These are phyloP conservation scores for Lithobates pipiens DNA, from an alignment of 2,797 vertebrate genomes.

Conservation along the genomic window DNA sequence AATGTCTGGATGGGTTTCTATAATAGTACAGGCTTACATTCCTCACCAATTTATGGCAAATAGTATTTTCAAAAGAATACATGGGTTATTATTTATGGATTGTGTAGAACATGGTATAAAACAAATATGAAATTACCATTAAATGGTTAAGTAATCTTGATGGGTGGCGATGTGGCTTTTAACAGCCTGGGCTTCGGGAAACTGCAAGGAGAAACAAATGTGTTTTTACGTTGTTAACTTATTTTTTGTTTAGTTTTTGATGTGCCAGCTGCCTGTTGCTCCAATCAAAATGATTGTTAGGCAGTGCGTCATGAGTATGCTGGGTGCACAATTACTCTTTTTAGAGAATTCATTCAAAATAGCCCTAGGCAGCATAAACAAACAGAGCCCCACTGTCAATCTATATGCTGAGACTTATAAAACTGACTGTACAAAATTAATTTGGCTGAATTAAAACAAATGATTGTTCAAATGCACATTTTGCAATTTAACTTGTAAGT, in stretches of 20 bases:
- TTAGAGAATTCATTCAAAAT: conserved; percentile 13
- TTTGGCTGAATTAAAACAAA: conserved; percentile 42
- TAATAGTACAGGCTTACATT: background rate
- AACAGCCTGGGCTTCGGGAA: background rate
- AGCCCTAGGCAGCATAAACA: conserved; percentile 32
- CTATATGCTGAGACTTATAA: conserved; percentile 28
- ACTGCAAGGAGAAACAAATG: background rate
- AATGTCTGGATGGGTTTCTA: no score
- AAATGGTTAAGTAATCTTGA: background rate
- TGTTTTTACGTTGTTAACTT: background rate
- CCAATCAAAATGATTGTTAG: conserved; percentile 31
- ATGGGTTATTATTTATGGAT: background rate
- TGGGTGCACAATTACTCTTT: conserved; percentile 36
- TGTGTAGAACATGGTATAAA: background rate
- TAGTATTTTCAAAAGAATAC: background rate
- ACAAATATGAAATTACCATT: background rate
- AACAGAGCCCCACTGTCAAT: conserved; percentile 37
- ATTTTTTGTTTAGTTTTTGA: background rate
- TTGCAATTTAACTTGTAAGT: conserved; percentile 28
- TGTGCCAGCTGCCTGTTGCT: conserved; percentile 38
- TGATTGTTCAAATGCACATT: conserved; percentile 21
- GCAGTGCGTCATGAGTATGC: conserved; percentile 3
- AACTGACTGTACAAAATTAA: conserved; percentile 35
- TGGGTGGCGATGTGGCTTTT: background rate
- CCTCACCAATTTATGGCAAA: background rate